These are phyloP conservation scores for Arnoldichthys spilopterus DNA, from an alignment of 2,797 vertebrate species.

Conservation along the genomic window DNA sequence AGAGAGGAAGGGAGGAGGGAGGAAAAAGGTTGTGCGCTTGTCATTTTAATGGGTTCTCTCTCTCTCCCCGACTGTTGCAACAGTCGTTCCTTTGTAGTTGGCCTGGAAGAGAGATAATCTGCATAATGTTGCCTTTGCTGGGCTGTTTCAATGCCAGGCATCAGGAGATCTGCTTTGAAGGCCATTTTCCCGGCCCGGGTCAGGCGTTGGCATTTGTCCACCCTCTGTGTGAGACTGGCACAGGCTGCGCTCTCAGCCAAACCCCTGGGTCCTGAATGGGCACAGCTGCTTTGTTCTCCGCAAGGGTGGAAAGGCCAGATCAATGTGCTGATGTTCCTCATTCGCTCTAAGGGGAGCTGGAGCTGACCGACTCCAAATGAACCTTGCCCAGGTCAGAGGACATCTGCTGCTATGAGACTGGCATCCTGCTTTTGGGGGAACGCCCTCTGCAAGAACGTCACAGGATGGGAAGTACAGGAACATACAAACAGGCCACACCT, in stretches of 20 bases:
- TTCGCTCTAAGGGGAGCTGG: conserved; percentile 37
- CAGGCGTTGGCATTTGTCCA: conserved; percentile 53
- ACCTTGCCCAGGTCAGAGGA: conserved; percentile 62
- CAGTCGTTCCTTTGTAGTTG: conserved; percentile 60
- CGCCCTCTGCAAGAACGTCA: conserved; percentile 58
- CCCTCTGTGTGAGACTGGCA: conserved; percentile 56
- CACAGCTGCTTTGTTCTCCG: conserved; percentile 44
- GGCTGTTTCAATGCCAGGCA: conserved; percentile 54
- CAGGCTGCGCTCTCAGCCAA: conserved; percentile 36
- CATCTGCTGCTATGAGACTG: conserved; percentile 55
- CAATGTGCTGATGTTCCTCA: conserved; percentile 29
- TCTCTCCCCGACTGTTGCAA: conserved; percentile 49
- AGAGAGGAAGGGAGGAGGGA: conserved; percentile 23
- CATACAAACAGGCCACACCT: conserved; percentile 66
- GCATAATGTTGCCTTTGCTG: conserved; percentile 54
- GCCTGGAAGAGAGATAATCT: conserved; percentile 58
- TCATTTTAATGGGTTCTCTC: conserved; percentile 54
- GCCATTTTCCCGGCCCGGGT: conserved; percentile 49
- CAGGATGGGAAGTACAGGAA: conserved; percentile 67
- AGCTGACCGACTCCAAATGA: conserved; percentile 37
- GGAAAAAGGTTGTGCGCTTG: conserved; percentile 48
- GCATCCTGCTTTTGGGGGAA: conserved; percentile 57
- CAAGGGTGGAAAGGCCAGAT: conserved; percentile 43
- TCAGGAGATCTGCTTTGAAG: conserved; percentile 61
- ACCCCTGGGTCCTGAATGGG: conserved; percentile 38